Evolutionary conservation across 2,888 invertebrate species (phyloP), one percentile per base, ranked within the genome.

Genomic region (Drosophila demipolita): DNA sequence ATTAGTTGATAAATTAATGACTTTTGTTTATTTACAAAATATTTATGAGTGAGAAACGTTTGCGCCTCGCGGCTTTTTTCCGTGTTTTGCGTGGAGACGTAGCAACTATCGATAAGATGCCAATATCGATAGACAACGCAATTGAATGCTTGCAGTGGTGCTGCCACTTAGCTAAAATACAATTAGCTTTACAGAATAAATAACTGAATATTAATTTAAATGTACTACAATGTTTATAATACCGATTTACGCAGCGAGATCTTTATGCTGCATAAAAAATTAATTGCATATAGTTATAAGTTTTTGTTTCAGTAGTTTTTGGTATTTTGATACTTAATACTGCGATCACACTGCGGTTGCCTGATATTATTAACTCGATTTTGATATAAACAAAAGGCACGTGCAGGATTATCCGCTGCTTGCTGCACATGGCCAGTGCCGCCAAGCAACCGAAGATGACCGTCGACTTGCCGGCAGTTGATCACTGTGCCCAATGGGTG

Each of bases 401-500:
- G 63, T 74, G 68, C 48, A 26, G 45, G 38, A n/a, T 50, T 52
- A 1, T 8, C 17, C 12, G 40, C 40, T n/a, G 38, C 29, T 15
- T 15, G 38, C 4, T 29, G 40, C 29, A 29, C 50, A 79, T 79
- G 73, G 70, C 12, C 29, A 76, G 60, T 3, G 52, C 71, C 17
- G 45, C 81, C 1, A 90, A 91, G 55, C 89, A 79, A 62, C 35
- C 50, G 5, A 91, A 87, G 65, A 82, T 91, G 80, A 73, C 73
- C 5, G 2, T 23, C 8, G 61, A 62, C 7, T n/a, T 36, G 32
- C 33, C 48, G 2, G 6, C 8, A 32, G 3, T 23, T 17, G 17
- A 12, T n/a, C 95, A 94, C 78, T 96, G 96, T 83, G 94, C 95
- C 66, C 95, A 94, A 92, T 96, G 95, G 91, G 96, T 97, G 0